These are phyloP conservation scores for Xestoiulus laeticollis DNA, from an alignment of 2,888 invertebrate genomes.

Conservation along the genomic window DNA sequence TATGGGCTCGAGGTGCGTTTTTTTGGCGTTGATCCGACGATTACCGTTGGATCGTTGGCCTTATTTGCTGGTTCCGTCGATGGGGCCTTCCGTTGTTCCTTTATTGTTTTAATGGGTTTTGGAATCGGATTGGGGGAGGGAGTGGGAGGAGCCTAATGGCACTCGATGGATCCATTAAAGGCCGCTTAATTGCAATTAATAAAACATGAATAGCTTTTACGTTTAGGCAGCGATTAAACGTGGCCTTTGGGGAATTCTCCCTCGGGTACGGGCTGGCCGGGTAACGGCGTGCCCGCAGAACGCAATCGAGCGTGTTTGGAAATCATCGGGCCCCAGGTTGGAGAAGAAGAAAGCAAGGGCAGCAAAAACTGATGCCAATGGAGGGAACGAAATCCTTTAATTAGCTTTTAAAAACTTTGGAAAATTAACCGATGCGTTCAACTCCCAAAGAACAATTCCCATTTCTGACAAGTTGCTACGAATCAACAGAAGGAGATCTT, in stretches of 20 bases:
- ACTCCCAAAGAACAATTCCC: neutral
- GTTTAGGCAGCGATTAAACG: slow-evolving; percentile 19
- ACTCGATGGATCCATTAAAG: slow-evolving; percentile 11
- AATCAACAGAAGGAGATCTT: no score
- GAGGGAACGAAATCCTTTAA: neutral
- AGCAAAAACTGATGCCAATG: slow-evolving; percentile 1
- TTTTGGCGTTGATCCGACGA: slow-evolving; percentile 17
- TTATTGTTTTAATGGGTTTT: slow-evolving; percentile 23
- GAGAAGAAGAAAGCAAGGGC: neutral
- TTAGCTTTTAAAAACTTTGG: neutral
- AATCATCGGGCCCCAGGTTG: neutral
- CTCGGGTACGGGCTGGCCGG: slow-evolving; percentile 13
- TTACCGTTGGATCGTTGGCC: slow-evolving; percentile 1
- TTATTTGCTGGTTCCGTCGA: neutral
- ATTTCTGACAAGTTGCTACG: no score
- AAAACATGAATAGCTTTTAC: slow-evolving; percentile 9
- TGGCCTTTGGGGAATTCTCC: slow-evolving; percentile 15
- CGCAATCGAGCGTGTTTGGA: slow-evolving; percentile 1
- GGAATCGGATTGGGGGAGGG: neutral
- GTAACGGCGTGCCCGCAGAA: neutral
- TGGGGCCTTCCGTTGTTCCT: slow-evolving; percentile 17
- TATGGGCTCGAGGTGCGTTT: slow-evolving; percentile 7
- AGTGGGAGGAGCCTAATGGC: neutral
- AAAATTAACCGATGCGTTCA: neutral
- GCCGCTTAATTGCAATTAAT: slow-evolving; percentile 21